Base-by-base conservation (phyloP, 2,797 vertebrate genomes). In the Sebastes taczanowskii region DNA sequence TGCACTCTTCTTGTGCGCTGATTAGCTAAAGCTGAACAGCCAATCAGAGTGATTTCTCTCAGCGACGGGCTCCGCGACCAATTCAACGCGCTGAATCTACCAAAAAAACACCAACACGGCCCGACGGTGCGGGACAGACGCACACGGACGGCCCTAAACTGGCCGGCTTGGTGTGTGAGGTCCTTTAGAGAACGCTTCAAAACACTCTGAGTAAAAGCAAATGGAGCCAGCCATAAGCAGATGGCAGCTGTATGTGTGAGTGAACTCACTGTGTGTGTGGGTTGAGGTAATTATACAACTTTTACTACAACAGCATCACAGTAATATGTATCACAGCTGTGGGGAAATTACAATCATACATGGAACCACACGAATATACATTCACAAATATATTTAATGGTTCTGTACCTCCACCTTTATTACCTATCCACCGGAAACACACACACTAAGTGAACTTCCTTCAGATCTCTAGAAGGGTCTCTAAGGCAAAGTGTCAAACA, bases 281-380 rank as follows among this genome's bases (percentile, higher is more conserved):
- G 35, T 20, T 49, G 29, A 22, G 27, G 25, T 63, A 74, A 73
- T 82, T 77, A 77, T 73, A 46, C 68, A 63, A 35, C 34, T 11
- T 76, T 70, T 58, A 76, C 69, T 23, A 52, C 30, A 13, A 73
- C 7, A 74, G 9, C 30, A 79, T 58, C 27, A 14, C 16, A 61
- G 63, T 30, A 73, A 76, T 65, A 64, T 6, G 11, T 18, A 29
- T 71, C 55, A 77, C 74, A 87, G 73, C 73, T 84, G 82, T 74
- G 23, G 22, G 8, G 27, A 46, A 60, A 34, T 30, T 11, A 38
- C 49, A 77, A 10, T 49, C 70, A 63, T 3, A 16, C 68, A 52
- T 49, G 18, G 22, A 72, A 30, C 22, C 59, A 55, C 13, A n/a
- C 23, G 35, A 53, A 67, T 13, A 67, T 46, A 49, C 71, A 18